Conservation (phyloP, 2,888 invertebrate species). For the Hirudinaria manillensis region DNA sequence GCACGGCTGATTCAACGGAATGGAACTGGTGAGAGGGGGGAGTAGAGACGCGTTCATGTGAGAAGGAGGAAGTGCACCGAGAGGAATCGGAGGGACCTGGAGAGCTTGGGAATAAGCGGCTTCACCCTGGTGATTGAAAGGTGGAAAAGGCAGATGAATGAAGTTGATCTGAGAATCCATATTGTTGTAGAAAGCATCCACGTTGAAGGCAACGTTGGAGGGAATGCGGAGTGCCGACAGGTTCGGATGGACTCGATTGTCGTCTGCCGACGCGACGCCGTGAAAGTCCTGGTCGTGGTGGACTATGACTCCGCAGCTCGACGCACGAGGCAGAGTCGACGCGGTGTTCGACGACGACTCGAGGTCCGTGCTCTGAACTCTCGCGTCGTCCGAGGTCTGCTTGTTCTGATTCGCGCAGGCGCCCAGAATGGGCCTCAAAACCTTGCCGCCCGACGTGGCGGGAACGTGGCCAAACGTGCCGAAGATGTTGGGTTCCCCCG, state of each 20-base stretch:
- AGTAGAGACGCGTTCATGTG: not conserved
- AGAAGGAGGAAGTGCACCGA: not conserved
- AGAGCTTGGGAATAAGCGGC: not conserved
- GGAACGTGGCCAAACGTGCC: too few relatives aligned
- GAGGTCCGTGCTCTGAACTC: not conserved
- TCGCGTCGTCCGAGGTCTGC: not conserved
- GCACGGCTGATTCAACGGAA: not conserved
- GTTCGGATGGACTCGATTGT: not conserved
- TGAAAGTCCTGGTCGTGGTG: not conserved
- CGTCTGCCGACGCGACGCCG: not conserved
- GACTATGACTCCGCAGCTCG: not conserved
- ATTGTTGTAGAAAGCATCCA: constrained; percentile 9
- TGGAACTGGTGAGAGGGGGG: not conserved
- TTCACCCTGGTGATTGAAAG: constrained; percentile 15
- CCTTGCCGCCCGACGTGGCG: not conserved
- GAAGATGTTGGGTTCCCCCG: too few relatives aligned
- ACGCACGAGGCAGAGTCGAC: not conserved
- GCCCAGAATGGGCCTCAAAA: not conserved
- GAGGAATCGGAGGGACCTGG: constrained; percentile 4
- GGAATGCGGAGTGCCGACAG: not conserved
- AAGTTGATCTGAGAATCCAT: constrained; percentile 10
- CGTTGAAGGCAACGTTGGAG: not conserved
- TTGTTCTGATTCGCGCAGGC: not conserved
- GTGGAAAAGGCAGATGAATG: not conserved
- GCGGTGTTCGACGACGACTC: not conserved